Conservation (phyloP, 2,113 vertebrate species). For the Cavia aperea region DNA sequence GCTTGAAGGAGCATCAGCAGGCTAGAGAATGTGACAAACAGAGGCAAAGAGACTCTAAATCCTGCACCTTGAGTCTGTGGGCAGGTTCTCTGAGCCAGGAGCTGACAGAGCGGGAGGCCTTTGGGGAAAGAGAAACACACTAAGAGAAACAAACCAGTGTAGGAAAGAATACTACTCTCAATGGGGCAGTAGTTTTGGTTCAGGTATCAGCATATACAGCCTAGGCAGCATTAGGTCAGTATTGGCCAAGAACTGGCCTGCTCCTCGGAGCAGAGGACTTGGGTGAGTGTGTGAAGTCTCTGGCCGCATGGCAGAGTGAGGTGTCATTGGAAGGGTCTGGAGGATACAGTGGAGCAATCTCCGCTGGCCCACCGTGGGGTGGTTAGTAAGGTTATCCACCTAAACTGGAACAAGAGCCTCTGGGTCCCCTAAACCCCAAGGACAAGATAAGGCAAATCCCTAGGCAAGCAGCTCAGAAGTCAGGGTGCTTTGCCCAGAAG, state of each 20-base stretch:
- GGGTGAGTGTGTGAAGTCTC: neutral
- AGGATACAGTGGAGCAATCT: neutral
- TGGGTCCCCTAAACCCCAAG: neutral
- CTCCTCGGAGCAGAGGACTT: neutral
- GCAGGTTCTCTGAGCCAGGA: neutral
- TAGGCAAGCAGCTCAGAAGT: neutral
- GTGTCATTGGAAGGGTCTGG: neutral
- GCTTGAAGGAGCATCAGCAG: neutral
- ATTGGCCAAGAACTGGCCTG: neutral
- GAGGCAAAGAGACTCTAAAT: neutral
- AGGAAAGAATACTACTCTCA: neutral
- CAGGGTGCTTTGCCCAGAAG: neutral
- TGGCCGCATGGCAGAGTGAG: neutral
- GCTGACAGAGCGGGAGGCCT: neutral
- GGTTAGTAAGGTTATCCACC: neutral
- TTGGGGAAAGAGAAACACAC: neutral
- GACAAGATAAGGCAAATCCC: neutral
- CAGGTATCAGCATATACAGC: neutral
- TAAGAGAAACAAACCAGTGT: neutral
- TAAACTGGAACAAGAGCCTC: neutral
- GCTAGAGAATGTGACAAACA: neutral
- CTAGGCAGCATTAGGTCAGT: accelerated
- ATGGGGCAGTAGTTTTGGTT: neutral
- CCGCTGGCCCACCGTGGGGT: neutral
- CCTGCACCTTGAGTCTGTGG: neutral